Percentiles rank a stretch among this genome's conserved stretches.
phyloP scores from a whole-genome alignment of 2,888 invertebrate species.

The Chydorus sphaericus region DNA sequence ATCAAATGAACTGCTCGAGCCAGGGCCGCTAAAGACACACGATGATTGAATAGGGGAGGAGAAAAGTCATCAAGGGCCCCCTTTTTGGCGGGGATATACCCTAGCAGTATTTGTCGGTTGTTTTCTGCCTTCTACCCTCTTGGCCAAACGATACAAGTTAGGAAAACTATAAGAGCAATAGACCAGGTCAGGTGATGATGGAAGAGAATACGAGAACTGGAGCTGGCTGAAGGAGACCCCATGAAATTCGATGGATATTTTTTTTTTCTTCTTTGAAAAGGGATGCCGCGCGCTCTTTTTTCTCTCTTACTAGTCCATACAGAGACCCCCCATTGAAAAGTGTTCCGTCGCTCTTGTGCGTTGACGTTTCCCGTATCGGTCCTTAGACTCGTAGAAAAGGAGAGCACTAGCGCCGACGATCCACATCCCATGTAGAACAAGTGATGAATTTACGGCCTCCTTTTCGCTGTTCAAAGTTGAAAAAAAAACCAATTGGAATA shows the following conservation, averaged over 20 bases:
- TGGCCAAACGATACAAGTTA: no score
- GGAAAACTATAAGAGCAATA: no score
- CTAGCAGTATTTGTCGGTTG: no score
- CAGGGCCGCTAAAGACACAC: no score
- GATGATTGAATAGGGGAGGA: slow-evolving; percentile 2
- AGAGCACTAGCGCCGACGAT: no score
- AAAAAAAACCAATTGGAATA: background rate
- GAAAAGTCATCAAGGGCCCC: background rate
- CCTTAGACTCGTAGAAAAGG: background rate
- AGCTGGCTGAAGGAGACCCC: background rate
- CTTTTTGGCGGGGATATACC: no score
- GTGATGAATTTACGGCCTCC: slow-evolving; percentile 6
- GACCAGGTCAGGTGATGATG: slow-evolving; percentile 6
- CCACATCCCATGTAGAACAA: no score
- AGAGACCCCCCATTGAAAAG: slow-evolving; percentile 2
- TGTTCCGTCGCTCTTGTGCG: no score
- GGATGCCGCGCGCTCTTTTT: background rate
- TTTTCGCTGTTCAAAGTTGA: background rate
- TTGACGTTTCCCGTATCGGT: background rate
- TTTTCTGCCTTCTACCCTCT: no score
- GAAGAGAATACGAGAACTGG: slow-evolving; percentile 4
- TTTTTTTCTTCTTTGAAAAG: background rate
- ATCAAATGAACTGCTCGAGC: no score
- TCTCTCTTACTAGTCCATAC: no score
- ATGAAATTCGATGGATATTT: background rate